These are phyloP conservation scores for Lasioglossum zephyrum DNA, from an alignment of 2,888 invertebrate genomes.

Conservation along the genomic window DNA sequence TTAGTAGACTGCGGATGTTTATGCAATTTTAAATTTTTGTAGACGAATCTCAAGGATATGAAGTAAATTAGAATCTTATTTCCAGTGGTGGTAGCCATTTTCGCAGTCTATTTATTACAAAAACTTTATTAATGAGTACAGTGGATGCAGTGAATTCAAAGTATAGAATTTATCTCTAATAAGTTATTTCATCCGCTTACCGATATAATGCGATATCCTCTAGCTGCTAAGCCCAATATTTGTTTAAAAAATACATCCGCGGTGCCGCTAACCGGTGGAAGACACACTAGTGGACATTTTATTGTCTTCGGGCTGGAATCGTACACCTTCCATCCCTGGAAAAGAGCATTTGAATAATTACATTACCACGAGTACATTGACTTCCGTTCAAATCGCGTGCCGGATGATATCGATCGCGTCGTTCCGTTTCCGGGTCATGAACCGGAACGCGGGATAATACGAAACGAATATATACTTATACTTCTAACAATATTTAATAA, in stretches of 20 bases:
- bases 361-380: background rate
- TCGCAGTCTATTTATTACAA: too few species aligned
- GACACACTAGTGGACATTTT: slow-evolving; percentile 91
- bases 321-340: slow-evolving; percentile 93
- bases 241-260: slow-evolving; percentile 95
- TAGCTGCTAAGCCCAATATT: slow-evolving; percentile 90
- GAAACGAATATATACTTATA: background rate
- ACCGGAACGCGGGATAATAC: slow-evolving; percentile 11
- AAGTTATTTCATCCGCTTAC: slow-evolving; percentile 83
- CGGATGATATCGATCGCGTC: background rate
- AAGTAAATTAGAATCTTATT: too few species aligned
- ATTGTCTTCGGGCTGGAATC: slow-evolving; percentile 94
- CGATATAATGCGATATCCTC: slow-evolving; percentile 93
- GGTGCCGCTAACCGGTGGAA: slow-evolving; percentile 95
- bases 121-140: too few species aligned
- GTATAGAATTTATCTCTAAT: too few species aligned
- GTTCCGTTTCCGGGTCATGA: background rate
- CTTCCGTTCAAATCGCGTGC: background rate
- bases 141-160: too few species aligned
- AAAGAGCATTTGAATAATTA: background rate
- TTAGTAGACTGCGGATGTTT: too few species aligned
- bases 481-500: background rate
- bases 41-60: too few species aligned
- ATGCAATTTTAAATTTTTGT: too few species aligned
- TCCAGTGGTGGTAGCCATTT: too few species aligned